These are phyloP conservation scores for Hephaestus fuliginosus DNA, from an alignment of 2,797 vertebrate species.

Conservation along the genomic window DNA sequence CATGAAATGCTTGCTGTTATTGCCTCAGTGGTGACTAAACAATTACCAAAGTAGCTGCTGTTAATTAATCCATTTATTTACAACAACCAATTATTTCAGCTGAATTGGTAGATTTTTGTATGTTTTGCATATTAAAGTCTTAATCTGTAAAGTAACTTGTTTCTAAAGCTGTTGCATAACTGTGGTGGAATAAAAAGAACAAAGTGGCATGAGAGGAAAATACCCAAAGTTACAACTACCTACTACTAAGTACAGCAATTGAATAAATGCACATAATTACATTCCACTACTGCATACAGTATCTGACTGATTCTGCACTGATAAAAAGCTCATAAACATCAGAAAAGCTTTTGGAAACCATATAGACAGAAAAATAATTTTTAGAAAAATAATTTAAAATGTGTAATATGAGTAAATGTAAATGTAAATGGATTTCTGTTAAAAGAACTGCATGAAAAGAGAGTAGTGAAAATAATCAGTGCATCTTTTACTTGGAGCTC, in stretches of 20 bases:
- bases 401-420: not conserved
- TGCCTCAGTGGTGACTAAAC: not conserved
- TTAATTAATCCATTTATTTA: no score
- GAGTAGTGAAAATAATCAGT: slow-evolving; percentile 24
- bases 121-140: not conserved
- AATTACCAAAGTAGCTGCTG: not conserved
- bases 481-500: slow-evolving; percentile 33
- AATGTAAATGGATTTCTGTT: not conserved
- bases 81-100: no score
- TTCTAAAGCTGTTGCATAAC: not conserved
- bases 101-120: not conserved
- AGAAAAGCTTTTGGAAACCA: not conserved
- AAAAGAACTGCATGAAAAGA: not conserved
- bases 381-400: not conserved
- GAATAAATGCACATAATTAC: not conserved
- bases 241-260: not conserved
- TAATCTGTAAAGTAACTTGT: not conserved
- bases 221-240: not conserved
- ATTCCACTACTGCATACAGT: not conserved
- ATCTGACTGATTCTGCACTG: not conserved
- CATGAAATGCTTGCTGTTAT: not conserved
- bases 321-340: not conserved
- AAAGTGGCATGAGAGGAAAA: not conserved
- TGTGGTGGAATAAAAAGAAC: not conserved
- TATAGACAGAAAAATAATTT: not conserved